These are phyloP conservation scores for Drosophila varians DNA, from an alignment of 1,140 invertebrate species.

Conservation along the genomic window DNA sequence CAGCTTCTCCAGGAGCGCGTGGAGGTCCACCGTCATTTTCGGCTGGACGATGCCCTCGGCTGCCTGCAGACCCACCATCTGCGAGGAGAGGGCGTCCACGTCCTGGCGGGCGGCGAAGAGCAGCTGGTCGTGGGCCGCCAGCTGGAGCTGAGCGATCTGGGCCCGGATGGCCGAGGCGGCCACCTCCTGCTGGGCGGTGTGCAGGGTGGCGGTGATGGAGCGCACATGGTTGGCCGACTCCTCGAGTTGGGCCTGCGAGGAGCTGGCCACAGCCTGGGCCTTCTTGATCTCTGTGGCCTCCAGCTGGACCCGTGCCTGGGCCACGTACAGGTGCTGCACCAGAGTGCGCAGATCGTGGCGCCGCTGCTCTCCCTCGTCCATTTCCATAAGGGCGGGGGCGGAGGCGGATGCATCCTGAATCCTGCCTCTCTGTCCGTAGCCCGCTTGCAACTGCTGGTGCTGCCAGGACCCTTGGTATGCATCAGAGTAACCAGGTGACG, in stretches of 20 bases:
- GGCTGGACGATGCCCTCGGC: conserved; percentile 79
- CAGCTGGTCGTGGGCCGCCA: conserved; percentile 80
- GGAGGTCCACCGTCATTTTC: conserved; percentile 67
- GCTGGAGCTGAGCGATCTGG: conserved; percentile 78
- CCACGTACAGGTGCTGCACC: conserved; percentile 78
- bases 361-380: conserved; percentile 57
- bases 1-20: conserved; percentile 67
- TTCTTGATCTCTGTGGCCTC: conserved; percentile 79
- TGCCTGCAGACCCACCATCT: conserved; percentile 80
- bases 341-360: conserved; percentile 63
- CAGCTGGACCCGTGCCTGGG: conserved; percentile 78
- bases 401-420: no score
- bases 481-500: background rate
- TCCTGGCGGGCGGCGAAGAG: conserved; percentile 80
- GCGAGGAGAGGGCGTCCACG: conserved; percentile 77
- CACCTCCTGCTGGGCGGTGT: conserved; percentile 79
- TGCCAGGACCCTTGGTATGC: background rate
- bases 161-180: conserved; percentile 75
- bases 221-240: conserved; percentile 79
- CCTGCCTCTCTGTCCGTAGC: background rate
- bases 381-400: background rate
- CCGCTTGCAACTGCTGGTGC: background rate
- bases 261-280: conserved; percentile 68
- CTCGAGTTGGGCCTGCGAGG: conserved; percentile 68
- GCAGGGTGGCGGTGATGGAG: conserved; percentile 71